phyloP scores from a whole-genome alignment of 2,113 vertebrate genomes.

The Platysteira castanea region DNA sequence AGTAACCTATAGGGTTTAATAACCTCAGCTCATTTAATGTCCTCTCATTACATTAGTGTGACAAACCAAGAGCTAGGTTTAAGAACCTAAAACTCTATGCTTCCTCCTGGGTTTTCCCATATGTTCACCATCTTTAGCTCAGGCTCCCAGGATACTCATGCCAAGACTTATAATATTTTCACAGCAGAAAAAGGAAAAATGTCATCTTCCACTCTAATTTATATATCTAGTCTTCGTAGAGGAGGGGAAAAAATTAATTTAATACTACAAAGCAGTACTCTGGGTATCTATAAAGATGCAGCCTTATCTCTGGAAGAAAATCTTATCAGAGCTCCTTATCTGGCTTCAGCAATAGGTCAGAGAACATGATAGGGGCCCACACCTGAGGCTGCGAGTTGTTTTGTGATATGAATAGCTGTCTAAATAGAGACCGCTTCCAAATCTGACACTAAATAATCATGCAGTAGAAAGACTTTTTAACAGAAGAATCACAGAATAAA shows the following conservation, averaged over 20 bases:
- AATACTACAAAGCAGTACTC: not conserved
- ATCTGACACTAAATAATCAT: not conserved
- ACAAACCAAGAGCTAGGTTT: not conserved
- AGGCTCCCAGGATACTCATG: not conserved
- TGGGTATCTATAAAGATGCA: not conserved
- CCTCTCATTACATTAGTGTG: conserved; percentile 16
- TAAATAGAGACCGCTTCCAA: not conserved
- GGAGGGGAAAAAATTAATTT: not conserved
- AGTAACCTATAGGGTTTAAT: conserved; percentile 43
- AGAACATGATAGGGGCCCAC: fast-evolving
- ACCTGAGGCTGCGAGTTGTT: fast-evolving
- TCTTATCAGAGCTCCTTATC: not conserved
- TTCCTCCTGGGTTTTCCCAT: conserved; percentile 3
- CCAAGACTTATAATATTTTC: not conserved
- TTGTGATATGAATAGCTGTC: not conserved
- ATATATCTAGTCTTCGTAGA: not conserved
- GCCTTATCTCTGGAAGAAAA: not conserved
- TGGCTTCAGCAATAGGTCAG: not conserved
- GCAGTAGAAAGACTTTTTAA: not conserved
- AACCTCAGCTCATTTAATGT: conserved; percentile 32
- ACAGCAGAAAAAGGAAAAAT: not conserved
- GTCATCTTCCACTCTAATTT: not conserved
- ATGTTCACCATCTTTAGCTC: conserved; percentile 25
- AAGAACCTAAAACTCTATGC: not conserved
- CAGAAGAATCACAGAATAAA: not conserved